Evolutionary conservation across 2,888 invertebrate genomes (phyloP).

Genomic region (Mythimna loreyi): DNA sequence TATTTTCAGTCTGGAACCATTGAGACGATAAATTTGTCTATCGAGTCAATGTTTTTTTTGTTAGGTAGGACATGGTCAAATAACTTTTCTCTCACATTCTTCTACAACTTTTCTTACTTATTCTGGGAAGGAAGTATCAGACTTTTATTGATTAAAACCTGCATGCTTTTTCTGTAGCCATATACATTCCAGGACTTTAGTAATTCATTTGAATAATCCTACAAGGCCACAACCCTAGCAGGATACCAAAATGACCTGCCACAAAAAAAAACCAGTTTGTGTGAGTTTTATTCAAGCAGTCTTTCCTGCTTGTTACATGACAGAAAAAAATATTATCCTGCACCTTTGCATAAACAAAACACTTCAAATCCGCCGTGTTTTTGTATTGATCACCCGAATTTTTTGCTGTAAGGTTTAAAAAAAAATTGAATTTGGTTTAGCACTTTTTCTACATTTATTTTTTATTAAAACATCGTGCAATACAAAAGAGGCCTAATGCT

Average conservation of each 20-base stretch:
- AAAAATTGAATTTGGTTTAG: not conserved
- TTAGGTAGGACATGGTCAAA: no score
- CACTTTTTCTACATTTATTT: constrained; percentile 9
- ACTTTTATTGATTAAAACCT: no score
- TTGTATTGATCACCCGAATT: constrained; percentile 22
- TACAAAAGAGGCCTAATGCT: no score
- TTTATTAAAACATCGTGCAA: no score
- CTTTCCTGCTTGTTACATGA: constrained; percentile 36
- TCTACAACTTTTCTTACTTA: no score
- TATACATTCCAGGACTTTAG: no score
- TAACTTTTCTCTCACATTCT: no score
- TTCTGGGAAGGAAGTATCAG: no score
- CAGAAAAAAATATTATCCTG: constrained; percentile 39
- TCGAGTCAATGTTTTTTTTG: constrained; percentile 5
- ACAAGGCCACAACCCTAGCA: no score
- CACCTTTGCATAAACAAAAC: constrained; percentile 42
- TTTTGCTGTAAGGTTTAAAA: constrained; percentile 14
- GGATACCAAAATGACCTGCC: not conserved
- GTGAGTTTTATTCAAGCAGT: constrained; percentile 28
- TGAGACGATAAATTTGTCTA: constrained; percentile 17
- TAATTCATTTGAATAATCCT: no score
- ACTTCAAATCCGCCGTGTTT: constrained; percentile 16
- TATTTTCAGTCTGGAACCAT: constrained; percentile 32
- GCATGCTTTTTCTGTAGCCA: no score
- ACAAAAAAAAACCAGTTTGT: constrained; percentile 31